These are phyloP conservation scores for Stenchaetothrips biformis DNA, from an alignment of 2,888 invertebrate genomes.

Conservation along the genomic window DNA sequence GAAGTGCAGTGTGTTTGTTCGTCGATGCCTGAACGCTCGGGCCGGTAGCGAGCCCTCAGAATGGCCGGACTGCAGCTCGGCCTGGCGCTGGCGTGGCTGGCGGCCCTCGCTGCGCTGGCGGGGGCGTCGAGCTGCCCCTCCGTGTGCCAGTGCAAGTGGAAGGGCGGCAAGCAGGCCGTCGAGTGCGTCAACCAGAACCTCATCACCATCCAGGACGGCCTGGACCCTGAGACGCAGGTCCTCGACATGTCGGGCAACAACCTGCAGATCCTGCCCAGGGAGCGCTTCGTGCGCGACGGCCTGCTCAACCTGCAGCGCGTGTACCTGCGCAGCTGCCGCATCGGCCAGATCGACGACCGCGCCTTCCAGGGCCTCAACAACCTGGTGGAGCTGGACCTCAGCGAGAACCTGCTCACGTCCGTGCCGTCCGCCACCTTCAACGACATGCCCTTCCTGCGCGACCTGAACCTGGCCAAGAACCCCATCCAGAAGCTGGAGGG, in stretches of 20 bases:
- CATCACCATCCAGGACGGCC: conserved; percentile 77
- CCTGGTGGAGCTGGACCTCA: conserved; percentile 83
- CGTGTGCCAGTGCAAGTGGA: conserved; percentile 88
- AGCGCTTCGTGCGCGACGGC: conserved; percentile 74
- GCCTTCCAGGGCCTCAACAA: conserved; percentile 84
- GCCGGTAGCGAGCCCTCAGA: conserved; percentile 21
- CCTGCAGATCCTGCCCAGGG: conserved; percentile 73
- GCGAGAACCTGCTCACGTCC: conserved; percentile 72
- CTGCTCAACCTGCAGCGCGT: conserved; percentile 82
- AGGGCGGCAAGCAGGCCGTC: conserved; percentile 87
- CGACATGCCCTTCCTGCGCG: conserved; percentile 74
- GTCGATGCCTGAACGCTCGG: conserved; percentile 24
- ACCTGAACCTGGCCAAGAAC: conserved; percentile 73
- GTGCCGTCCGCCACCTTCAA: conserved; percentile 76
- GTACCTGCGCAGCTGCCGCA: conserved; percentile 74
- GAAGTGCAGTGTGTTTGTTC: not conserved
- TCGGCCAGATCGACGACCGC: conserved; percentile 78
- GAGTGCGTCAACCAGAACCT: conserved; percentile 81
- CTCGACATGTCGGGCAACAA: conserved; percentile 85
- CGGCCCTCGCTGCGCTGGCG: not conserved
- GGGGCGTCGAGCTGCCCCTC: conserved; percentile 55
- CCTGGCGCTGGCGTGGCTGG: conserved; percentile 28
- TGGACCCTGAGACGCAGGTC: conserved; percentile 86
- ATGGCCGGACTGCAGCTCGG: not conserved
- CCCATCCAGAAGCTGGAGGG: conserved; percentile 74